Evolutionary conservation across 2,113 vertebrate genomes (phyloP).

Genomic region (Oncorhynchus tshawytscha): DNA sequence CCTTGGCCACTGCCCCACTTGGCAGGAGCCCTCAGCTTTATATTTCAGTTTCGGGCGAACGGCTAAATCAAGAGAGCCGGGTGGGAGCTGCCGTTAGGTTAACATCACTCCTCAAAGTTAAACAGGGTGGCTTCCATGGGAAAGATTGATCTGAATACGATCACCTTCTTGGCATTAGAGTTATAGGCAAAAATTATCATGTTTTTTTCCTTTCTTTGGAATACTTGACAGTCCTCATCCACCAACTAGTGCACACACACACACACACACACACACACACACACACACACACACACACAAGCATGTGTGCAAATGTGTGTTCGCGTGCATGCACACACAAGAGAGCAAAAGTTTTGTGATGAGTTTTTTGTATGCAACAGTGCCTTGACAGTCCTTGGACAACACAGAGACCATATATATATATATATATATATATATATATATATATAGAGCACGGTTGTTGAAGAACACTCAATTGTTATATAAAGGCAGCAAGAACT

Average conservation of each 20-base stretch:
- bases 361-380: too few relatives aligned
- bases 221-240: not conserved
- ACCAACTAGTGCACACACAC: not conserved
- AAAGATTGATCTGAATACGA: too few relatives aligned
- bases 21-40: slow-evolving; percentile 41
- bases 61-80: slow-evolving; percentile 18
- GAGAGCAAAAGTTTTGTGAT: too few relatives aligned
- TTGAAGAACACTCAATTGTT: not conserved
- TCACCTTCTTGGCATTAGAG: not conserved
- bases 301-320: not conserved
- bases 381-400: not conserved
- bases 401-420: not conserved
- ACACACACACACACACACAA: not conserved
- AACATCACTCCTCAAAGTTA: slow-evolving; percentile 13
- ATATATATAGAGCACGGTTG: not conserved
- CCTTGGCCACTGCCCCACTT: slow-evolving; percentile 53
- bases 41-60: slow-evolving; percentile 35
- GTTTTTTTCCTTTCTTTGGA: not conserved
- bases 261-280: slow-evolving; percentile 9
- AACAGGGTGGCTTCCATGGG: too few relatives aligned
- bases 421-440: too few relatives aligned
- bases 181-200: not conserved
- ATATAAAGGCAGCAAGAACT: slow-evolving; percentile 12
- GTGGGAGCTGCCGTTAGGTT: slow-evolving; percentile 21
- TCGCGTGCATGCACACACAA: not conserved